These are phyloP conservation scores for Cistogaster globosa DNA, from an alignment of 2,888 invertebrate species.

Conservation along the genomic window DNA sequence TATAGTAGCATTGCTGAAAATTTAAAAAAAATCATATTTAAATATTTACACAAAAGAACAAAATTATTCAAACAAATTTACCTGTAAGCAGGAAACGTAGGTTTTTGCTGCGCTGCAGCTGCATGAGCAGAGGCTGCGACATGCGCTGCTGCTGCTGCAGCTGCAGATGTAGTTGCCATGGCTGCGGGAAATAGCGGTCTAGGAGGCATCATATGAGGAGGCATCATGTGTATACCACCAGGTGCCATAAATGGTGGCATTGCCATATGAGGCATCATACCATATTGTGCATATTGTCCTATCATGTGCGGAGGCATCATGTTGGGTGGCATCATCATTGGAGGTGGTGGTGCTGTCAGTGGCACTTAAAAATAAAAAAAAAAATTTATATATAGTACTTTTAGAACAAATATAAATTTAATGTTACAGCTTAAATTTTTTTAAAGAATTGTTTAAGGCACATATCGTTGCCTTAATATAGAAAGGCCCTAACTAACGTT, in stretches of 20 bases:
- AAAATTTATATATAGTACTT: background rate
- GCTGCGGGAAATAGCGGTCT: conserved; percentile 94
- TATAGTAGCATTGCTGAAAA: conserved; percentile 88
- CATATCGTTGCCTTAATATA: too few relatives aligned
- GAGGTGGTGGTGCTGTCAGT: conserved; percentile 84
- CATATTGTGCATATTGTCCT: conserved; percentile 85
- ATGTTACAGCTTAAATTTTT: too few relatives aligned
- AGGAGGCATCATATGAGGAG: conserved; percentile 84
- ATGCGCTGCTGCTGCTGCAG: conserved; percentile 87
- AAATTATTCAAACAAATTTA: conserved; percentile 75
- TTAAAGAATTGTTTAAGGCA: too few relatives aligned
- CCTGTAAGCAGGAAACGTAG: conserved; percentile 92
- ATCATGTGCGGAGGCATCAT: conserved; percentile 85
- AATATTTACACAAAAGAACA: background rate
- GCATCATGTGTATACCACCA: conserved; percentile 86
- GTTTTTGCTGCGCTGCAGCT: conserved; percentile 85
- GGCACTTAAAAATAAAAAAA: conserved; percentile 69
- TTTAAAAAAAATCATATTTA: background rate
- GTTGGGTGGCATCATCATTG: conserved; percentile 86
- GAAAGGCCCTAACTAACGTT: too few relatives aligned
- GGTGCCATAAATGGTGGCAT: conserved; percentile 90
- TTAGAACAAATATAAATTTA: too few relatives aligned
- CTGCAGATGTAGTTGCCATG: conserved; percentile 88
- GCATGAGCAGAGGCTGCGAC: conserved; percentile 84
- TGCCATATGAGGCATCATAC: conserved; percentile 86